A percentile compares a stretch with the other conserved stretches of the same genome.
Evolutionary conservation across 2,888 invertebrate genomes (phyloP).

Genomic region (Calameuta pallipes): DNA sequence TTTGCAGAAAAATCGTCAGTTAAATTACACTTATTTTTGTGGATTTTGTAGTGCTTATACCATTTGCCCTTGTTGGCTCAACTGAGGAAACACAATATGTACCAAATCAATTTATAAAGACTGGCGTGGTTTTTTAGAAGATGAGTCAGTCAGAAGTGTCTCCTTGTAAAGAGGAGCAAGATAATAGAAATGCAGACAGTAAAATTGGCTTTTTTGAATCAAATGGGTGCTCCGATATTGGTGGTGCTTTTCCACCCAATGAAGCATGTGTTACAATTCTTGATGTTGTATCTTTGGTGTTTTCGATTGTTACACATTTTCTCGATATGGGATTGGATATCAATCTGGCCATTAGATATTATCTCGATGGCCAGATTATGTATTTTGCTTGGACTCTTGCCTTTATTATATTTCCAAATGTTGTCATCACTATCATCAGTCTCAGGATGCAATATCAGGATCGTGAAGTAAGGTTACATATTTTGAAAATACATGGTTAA

Average conservation of each 20-base stretch:
- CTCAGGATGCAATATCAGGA: conserved; percentile 73
- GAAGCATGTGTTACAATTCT: conserved; percentile 71
- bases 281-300: conserved; percentile 74
- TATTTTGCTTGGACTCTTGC: conserved; percentile 78
- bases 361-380: conserved; percentile 67
- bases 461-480: conserved; percentile 43
- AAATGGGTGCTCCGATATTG: not conserved
- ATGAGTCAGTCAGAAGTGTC: not conserved
- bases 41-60: not conserved
- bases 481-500: not conserved
- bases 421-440: conserved; percentile 81
- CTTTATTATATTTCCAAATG: conserved; percentile 79
- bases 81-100: not conserved
- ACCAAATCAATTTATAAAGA: not conserved
- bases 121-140: not conserved
- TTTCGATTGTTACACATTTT: conserved; percentile 77
- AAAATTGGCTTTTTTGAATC: not conserved
- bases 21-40: not conserved
- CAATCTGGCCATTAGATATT: conserved; percentile 77
- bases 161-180: not conserved
- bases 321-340: conserved; percentile 78
- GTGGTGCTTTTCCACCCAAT: conserved; percentile 59
- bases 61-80: not conserved
- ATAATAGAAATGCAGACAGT: not conserved
- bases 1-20: not conserved